phyloP scores from a whole-genome alignment of 2,113 vertebrate genomes.

The Addax nasomaculatus region DNA sequence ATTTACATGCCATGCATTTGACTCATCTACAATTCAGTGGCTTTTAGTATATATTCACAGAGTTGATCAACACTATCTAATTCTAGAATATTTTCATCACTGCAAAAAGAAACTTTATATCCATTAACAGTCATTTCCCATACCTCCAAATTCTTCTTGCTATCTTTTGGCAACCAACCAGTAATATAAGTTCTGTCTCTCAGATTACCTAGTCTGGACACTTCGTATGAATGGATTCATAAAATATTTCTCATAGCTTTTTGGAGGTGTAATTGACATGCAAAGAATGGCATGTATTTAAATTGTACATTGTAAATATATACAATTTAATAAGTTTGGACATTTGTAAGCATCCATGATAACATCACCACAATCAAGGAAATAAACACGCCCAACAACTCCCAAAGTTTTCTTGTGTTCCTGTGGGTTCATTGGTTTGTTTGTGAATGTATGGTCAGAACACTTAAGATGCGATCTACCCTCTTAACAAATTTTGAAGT shows the following conservation, averaged over 20 bases:
- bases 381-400: background rate
- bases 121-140: background rate
- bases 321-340: background rate
- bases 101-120: background rate
- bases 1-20: background rate
- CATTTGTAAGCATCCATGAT: background rate
- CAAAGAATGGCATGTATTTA: background rate
- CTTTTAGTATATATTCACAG: slow-evolving; percentile 8
- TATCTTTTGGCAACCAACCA: background rate
- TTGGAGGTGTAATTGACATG: background rate
- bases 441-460: background rate
- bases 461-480: background rate
- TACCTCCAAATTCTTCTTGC: background rate
- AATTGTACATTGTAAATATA: background rate
- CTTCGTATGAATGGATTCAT: background rate
- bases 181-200: background rate
- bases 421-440: background rate
- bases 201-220: background rate
- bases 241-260: background rate
- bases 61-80: background rate
- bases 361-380: background rate
- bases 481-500: background rate
- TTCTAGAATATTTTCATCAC: slow-evolving; percentile 31
- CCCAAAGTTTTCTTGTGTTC: background rate
- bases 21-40: background rate